Conservation (phyloP, 2,797 vertebrate species). For the Nyctalus aviator region DNA sequence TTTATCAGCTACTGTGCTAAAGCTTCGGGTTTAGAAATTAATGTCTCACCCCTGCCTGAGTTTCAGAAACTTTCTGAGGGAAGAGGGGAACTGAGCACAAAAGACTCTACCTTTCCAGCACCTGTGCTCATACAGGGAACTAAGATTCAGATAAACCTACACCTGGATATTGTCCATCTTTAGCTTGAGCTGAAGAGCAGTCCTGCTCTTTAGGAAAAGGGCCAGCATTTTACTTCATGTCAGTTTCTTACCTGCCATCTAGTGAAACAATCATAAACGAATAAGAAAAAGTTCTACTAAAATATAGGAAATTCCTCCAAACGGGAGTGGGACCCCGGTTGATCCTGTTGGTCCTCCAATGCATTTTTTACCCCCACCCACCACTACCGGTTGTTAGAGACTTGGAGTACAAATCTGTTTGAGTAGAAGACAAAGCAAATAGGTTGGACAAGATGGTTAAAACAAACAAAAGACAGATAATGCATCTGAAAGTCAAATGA, state of each 20-base stretch:
- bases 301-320: background rate
- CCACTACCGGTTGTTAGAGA: background rate
- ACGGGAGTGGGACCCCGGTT: background rate
- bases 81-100: no score
- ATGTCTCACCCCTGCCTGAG: background rate
- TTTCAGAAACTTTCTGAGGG: no score
- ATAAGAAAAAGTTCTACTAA: slow-evolving; percentile 49
- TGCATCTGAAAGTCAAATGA: slow-evolving; percentile 6
- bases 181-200: background rate
- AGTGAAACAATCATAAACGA: slow-evolving; percentile 15
- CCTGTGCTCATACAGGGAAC: background rate
- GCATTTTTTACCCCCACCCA: background rate
- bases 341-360: background rate
- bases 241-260: slow-evolving; percentile 39
- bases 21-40: slow-evolving; percentile 21
- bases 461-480: background rate
- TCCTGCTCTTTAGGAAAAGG: slow-evolving; percentile 26
- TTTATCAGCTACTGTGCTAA: background rate
- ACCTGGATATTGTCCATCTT: background rate
- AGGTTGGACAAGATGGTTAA: background rate
- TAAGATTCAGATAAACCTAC: background rate
- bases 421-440: background rate
- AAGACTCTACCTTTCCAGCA: background rate
- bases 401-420: background rate
- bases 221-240: background rate